Evolutionary conservation across 1,140 invertebrate genomes (phyloP), one percentile per base, ranked within the genome.

Genomic region (Asbolus verrucosus): DNA sequence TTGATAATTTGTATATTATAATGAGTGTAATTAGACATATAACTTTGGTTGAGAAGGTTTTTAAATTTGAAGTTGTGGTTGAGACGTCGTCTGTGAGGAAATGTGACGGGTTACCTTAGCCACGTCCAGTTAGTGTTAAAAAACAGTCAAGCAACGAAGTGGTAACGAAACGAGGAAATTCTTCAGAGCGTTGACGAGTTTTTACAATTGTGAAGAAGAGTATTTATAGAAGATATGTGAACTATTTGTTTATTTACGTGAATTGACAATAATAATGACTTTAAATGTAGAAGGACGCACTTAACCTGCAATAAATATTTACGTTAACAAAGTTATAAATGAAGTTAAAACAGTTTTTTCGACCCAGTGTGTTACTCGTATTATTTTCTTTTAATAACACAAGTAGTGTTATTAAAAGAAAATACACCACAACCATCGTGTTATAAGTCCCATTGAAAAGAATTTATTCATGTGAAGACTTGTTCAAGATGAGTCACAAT

Each of bases 401-500:
- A 27, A 54, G 27, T 27, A 54, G 27, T 30, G 46, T 15, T 54
- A 21, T 24, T 54, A 24, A 21, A 54, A 11, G 46, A 13, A 30
- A 31, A 13, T 11, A 54, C 9, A n/a, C 46, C 24, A 13, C 46
- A 21, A 27, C 18, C n/a, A 18, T 6, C 27, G 46, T 30, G n/a
- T n/a, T 11, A 13, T 38, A 38, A 33, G 11, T 46, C 2, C 6
- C 14, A 2, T 11, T 41, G 30, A 38, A 36, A 59, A 38, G 24
- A 21, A 38, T 6, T 38, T 31, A 62, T 62, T 36, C 59, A 39
- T 62, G 59, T 66, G 39, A 66, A 18, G 33, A 67, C 31, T 62
- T 16, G 59, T 43, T 18, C 38, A 75, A 78, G 74, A 81, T 81
- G 80, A 81, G 80, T 80, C 80, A 80, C 73, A 54, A 54, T 27